Evolutionary conservation across 2,113 vertebrate genomes (phyloP), one percentile per base, ranked within the genome.

Genomic region (Macquaria australasica): DNA sequence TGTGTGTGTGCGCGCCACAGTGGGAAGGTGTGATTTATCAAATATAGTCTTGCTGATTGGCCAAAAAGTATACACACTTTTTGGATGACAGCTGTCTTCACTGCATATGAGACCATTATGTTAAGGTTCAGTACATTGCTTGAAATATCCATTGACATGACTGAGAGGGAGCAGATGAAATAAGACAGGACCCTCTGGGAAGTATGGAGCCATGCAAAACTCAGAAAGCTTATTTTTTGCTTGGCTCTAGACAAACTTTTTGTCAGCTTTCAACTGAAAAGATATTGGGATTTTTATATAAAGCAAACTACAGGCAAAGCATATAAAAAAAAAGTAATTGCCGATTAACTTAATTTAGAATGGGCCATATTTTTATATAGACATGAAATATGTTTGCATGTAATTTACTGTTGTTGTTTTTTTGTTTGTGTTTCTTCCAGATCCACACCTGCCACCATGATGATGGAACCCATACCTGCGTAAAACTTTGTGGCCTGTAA

Each of bases 351-450:
- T 63, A 31, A 63, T 2, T 20, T n/a, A 34, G 25, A 51, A 81
- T 81, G 58, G 20, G 9, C 58, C 16, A 55, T 12, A 20, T 62
- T 63, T 45, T 34, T 20, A 20, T 34, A 21, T 14, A 6, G 7
- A 18, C n/a, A 45, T 43, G 3, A 67, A 67, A 43, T 12, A 28
- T 70, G n/a, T 81, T 76, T 58, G 23, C 41, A 70, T 79, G 31
- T 68, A 23, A 73, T 45, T 88, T 60, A 91, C 66, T 2, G 18
- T 15, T 45, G 25, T 37, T 51, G 64, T 37, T 56, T 81, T 56
- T 81, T 1, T 80, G 7, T 79, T 25, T 91, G n/a, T 85, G 43
- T 88, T 68, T 94, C 69, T 92, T 90, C 4, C 89, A 96, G 96
- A 87, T 78, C 66, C 77, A 73, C 48, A 23, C 50, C 59, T 85